These are phyloP conservation scores for Malacoraja senta DNA, from an alignment of 2,797 vertebrate genomes.

Conservation along the genomic window DNA sequence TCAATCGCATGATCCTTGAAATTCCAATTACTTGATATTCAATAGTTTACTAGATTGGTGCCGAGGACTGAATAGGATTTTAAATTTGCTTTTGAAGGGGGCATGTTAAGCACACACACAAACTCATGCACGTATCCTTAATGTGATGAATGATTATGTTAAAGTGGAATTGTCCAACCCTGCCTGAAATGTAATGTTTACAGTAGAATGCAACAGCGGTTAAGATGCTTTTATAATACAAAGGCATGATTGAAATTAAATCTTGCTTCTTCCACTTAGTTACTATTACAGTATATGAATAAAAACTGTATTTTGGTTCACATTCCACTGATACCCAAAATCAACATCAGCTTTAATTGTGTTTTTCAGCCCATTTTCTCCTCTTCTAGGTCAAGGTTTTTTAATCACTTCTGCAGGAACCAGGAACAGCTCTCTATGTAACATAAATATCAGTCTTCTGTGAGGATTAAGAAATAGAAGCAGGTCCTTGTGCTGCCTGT, in stretches of 20 bases:
- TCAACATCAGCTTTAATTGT: not conserved
- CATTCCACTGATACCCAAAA: not conserved
- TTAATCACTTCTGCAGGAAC: not conserved
- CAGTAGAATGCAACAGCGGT: not conserved
- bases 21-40: not conserved
- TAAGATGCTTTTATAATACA: not conserved
- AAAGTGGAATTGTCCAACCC: too few relatives aligned
- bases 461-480: not conserved
- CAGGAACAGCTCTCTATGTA: not conserved
- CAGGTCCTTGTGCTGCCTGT: too few relatives aligned
- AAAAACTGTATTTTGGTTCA: not conserved
- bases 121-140: too few relatives aligned
- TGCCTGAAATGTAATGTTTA: constrained; percentile 12
- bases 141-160: too few relatives aligned
- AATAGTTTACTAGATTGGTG: not conserved
- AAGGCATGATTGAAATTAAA: not conserved
- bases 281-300: not conserved
- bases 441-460: not conserved
- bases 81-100: too few relatives aligned
- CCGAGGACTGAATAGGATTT: too few relatives aligned
- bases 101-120: too few relatives aligned
- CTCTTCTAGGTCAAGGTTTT: not conserved
- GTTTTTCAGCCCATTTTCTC: not conserved
- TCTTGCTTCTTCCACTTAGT: not conserved
- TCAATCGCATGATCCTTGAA: not conserved